A percentile compares a stretch with the other conserved stretches of the same genome.
Conservation (phyloP, 2,113 vertebrate genomes). For the Ammodramus savannarum region DNA sequence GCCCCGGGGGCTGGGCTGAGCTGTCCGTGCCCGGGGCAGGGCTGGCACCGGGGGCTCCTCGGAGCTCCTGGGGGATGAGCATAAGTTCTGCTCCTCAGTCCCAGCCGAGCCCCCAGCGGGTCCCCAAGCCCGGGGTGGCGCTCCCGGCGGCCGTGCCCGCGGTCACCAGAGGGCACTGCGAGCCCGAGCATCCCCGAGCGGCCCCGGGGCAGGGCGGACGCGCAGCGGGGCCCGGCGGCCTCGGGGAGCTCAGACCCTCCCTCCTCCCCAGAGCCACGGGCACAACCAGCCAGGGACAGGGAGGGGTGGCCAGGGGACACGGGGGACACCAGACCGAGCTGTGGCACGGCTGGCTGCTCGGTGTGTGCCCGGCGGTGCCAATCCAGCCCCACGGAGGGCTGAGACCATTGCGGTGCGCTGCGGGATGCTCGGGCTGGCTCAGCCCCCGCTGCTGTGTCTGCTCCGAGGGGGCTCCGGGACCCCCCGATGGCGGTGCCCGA, state of each 20-base stretch:
- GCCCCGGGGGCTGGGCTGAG: neutral
- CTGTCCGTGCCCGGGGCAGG: neutral
- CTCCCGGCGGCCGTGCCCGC: neutral
- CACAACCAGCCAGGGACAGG: neutral
- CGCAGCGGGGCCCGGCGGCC: neutral
- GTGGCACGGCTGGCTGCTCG: neutral
- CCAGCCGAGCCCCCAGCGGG: too few species aligned
- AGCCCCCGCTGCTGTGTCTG: neutral
- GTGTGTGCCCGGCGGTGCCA: neutral
- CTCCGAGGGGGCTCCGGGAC: neutral
- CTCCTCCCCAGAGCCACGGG: neutral
- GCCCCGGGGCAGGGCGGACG: too few species aligned
- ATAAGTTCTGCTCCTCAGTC: neutral
- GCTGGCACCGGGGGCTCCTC: rapidly evolving
- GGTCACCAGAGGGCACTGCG: conserved; percentile 59
- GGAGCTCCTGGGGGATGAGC: neutral
- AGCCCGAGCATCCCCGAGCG: neutral
- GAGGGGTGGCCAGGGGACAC: neutral
- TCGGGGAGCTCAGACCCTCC: too few species aligned
- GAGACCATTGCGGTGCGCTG: rapidly evolving
- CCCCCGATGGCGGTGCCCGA: rapidly evolving
- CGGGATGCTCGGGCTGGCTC: too few species aligned
- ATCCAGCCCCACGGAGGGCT: neutral
- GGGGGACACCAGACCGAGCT: neutral
- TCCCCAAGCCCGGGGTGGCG: neutral